A percentile compares a stretch with the other conserved stretches of the same genome.
These are phyloP conservation scores for Diplogasteroides magnus DNA, from an alignment of 1,140 invertebrate species.

Conservation along the genomic window DNA sequence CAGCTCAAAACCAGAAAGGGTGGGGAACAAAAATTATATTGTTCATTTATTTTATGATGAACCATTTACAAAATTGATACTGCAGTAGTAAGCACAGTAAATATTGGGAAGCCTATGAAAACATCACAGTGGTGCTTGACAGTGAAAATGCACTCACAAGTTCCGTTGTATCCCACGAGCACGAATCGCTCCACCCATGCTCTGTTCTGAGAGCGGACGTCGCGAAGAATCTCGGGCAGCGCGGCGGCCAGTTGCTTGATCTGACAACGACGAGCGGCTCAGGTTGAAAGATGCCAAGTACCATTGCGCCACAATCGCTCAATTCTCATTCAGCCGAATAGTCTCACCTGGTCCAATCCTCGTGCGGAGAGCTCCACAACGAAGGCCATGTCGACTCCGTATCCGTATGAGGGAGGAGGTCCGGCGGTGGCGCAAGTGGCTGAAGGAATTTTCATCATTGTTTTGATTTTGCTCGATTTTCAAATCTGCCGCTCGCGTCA, in stretches of 20 bases:
- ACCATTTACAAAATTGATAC: too few relatives aligned
- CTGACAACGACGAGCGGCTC: too few relatives aligned
- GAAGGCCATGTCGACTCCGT: constrained; percentile 30
- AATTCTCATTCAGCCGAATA: too few relatives aligned
- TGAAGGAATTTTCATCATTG: constrained; percentile 2
- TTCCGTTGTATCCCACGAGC: constrained; percentile 34
- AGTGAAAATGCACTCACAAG: too few relatives aligned
- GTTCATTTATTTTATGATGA: too few relatives aligned
- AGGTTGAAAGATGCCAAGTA: background rate
- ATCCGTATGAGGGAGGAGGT: constrained; percentile 13
- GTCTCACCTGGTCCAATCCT: constrained; percentile 7
- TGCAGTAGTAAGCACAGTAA: too few relatives aligned
- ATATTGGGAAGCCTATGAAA: too few relatives aligned
- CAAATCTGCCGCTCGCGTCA: too few relatives aligned
- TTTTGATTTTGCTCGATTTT: background rate
- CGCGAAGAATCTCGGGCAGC: constrained; percentile 24
- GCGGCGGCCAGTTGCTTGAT: constrained; percentile 3
- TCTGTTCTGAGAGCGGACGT: constrained; percentile 23
- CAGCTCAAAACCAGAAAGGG: too few relatives aligned
- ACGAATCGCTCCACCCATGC: constrained; percentile 30
- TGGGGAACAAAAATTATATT: too few relatives aligned
- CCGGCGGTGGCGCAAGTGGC: constrained; percentile 20
- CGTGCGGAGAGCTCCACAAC: constrained; percentile 32
- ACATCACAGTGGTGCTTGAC: too few relatives aligned
- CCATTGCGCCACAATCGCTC: background rate